Evolutionary conservation across 1,140 invertebrate genomes (phyloP).

Genomic region (Micrasema longulum): DNA sequence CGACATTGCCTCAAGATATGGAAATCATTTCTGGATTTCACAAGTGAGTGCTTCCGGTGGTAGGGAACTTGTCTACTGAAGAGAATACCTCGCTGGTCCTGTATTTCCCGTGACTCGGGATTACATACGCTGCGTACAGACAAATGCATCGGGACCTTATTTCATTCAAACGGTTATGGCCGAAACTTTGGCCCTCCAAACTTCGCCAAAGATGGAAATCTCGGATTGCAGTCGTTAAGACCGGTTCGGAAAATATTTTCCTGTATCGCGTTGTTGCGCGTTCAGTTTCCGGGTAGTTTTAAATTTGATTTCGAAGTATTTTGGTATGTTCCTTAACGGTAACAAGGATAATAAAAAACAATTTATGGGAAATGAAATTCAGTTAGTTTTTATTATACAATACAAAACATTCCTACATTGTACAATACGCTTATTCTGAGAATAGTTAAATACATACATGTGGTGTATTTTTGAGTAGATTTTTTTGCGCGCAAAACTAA

Average conservation of each 20-base stretch:
- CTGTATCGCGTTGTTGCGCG: neutral
- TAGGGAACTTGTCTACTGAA: neutral
- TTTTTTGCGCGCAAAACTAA: no score
- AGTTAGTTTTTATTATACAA: no score
- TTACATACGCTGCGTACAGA: conserved; percentile 12
- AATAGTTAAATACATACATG: no score
- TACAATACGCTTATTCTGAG: no score
- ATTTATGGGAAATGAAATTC: no score
- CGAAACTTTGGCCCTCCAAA: conserved; percentile 40
- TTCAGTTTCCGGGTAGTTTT: neutral
- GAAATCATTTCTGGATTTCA: conserved; percentile 51
- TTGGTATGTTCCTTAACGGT: no score
- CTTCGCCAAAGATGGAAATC: conserved; percentile 39
- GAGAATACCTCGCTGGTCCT: neutral
- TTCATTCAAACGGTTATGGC: conserved; percentile 43
- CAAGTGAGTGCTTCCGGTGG: conserved; percentile 34
- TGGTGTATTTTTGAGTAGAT: no score
- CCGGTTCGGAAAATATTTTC: conserved; percentile 15
- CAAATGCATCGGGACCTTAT: conserved; percentile 40
- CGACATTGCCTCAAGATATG: conserved; percentile 42
- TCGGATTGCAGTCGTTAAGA: conserved; percentile 30
- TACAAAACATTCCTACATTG: neutral
- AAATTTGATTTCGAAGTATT: no score
- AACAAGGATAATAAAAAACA: no score
- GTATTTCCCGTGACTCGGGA: neutral